phyloP scores from a whole-genome alignment of 2,797 vertebrate genomes.

The Rallus crepitans region DNA sequence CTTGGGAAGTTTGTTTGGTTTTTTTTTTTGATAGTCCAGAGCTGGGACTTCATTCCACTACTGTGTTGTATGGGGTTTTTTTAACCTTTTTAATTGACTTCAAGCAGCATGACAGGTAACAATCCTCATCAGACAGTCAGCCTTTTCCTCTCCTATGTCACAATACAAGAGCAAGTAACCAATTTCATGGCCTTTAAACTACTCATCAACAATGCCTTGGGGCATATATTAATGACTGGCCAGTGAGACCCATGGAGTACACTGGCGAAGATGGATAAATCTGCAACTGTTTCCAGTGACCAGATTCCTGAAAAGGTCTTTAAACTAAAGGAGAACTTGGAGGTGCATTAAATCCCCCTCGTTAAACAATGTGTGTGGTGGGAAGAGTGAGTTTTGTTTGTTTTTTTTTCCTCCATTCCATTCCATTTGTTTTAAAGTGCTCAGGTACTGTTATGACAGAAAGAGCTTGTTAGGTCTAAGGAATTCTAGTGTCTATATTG shows the following conservation, averaged over 20 bases:
- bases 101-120: not conserved
- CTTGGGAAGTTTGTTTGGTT: not conserved
- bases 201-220: not conserved
- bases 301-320: not conserved
- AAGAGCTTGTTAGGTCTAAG: not conserved
- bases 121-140: not conserved
- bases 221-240: rapidly evolving
- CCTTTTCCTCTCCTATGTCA: not conserved
- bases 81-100: not conserved
- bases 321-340: not conserved
- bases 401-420: not conserved
- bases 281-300: not conserved
- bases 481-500: not conserved
- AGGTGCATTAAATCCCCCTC: not conserved
- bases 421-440: not conserved
- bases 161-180: not conserved
- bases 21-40: not conserved
- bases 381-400: too few species aligned
- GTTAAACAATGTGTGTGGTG: not conserved
- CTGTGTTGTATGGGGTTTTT: not conserved
- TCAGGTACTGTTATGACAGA: not conserved
- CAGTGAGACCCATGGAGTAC: not conserved
- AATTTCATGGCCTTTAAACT: not conserved
- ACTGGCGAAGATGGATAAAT: not conserved
- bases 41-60: not conserved